Evolutionary conservation across 2,113 vertebrate genomes (phyloP).

Genomic region (Aepyceros melampus): DNA sequence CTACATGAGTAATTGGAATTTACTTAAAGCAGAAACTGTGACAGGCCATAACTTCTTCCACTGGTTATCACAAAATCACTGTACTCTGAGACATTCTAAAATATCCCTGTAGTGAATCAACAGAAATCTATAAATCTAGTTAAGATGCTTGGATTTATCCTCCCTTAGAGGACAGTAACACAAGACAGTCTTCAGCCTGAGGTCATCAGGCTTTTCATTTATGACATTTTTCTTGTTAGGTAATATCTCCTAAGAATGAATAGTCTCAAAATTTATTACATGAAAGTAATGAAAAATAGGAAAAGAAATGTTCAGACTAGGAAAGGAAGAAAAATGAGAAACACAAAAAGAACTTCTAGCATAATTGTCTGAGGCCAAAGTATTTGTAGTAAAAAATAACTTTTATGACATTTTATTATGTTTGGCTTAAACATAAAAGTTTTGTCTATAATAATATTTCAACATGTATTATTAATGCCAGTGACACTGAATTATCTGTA

Average conservation of each 20-base stretch:
- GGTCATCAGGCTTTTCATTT: slow-evolving; percentile 53
- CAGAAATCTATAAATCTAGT: slow-evolving; percentile 53
- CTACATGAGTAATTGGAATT: slow-evolving; percentile 32
- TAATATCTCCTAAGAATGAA: slow-evolving; percentile 5
- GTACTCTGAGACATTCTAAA: slow-evolving; percentile 52
- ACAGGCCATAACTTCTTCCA: slow-evolving; percentile 50
- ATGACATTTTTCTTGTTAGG: slow-evolving; percentile 54
- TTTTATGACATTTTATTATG: not conserved
- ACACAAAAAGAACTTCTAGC: slow-evolving; percentile 6
- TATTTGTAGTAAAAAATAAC: slow-evolving; percentile 33
- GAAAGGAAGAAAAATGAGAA: slow-evolving; percentile 38
- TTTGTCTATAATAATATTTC: slow-evolving; percentile 1
- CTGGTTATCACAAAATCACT: slow-evolving; percentile 54
- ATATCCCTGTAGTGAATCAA: slow-evolving; percentile 18
- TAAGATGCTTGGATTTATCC: slow-evolving; percentile 39
- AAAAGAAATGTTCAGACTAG: slow-evolving; percentile 12
- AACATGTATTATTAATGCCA: not conserved
- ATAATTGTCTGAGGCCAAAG: slow-evolving; percentile 26
- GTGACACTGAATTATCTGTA: not conserved
- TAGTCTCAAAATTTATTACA: slow-evolving; percentile 10
- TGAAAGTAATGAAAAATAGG: slow-evolving; percentile 17
- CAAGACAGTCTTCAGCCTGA: slow-evolving; percentile 49
- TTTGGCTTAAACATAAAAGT: slow-evolving; percentile 19
- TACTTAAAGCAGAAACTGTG: slow-evolving; percentile 45
- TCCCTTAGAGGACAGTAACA: not conserved